Evolutionary conservation across 2,888 invertebrate genomes (phyloP).

Genomic region (Anticlea derivata): DNA sequence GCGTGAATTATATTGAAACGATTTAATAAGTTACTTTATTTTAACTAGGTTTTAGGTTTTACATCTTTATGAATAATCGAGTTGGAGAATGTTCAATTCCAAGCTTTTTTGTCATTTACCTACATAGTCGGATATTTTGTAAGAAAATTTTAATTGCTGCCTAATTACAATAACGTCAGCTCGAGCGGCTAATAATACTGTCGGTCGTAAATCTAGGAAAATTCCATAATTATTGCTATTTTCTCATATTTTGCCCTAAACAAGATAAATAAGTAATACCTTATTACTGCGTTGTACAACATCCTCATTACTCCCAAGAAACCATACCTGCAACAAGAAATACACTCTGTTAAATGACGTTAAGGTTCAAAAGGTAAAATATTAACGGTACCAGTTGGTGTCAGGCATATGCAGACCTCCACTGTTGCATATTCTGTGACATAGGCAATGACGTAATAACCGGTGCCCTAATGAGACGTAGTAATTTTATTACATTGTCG

Average conservation of each 20-base stretch:
- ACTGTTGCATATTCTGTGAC: slow-evolving; percentile 25
- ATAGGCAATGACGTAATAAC: slow-evolving; percentile 12
- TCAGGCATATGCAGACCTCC: slow-evolving; percentile 24
- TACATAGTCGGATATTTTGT: too few species aligned
- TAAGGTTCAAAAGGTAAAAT: slow-evolving; percentile 24
- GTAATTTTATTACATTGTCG: not conserved
- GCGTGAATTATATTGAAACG: too few species aligned
- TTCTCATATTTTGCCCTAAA: slow-evolving; percentile 17
- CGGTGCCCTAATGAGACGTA: slow-evolving; percentile 3
- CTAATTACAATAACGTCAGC: too few species aligned
- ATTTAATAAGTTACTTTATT: too few species aligned
- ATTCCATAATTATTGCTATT: slow-evolving; percentile 3
- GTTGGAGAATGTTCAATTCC: too few species aligned
- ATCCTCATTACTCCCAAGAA: slow-evolving; percentile 35
- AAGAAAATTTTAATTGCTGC: too few species aligned
- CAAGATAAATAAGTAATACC: slow-evolving; percentile 19
- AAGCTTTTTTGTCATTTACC: too few species aligned
- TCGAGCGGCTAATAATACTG: too few species aligned
- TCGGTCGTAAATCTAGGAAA: not conserved
- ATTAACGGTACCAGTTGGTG: slow-evolving; percentile 41
- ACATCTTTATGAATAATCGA: too few species aligned
- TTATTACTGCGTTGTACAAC: slow-evolving; percentile 14
- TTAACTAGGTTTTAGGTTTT: too few species aligned
- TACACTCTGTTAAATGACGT: slow-evolving; percentile 16
- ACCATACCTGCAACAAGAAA: slow-evolving; percentile 46